Conservation (phyloP, 2,113 vertebrate genomes). For the Paraplagusia blochii region DNA sequence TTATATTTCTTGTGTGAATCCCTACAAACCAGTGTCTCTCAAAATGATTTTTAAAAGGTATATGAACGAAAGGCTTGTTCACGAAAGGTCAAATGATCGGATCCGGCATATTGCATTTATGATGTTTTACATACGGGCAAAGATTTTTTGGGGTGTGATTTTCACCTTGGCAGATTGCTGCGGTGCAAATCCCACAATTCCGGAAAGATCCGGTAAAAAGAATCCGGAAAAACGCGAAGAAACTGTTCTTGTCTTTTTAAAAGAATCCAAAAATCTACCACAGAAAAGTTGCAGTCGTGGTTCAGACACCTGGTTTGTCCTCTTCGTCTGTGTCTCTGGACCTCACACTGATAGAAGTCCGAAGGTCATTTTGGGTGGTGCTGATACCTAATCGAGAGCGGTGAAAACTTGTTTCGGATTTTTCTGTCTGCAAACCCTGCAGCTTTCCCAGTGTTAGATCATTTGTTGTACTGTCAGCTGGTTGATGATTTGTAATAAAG, state of each 20-base stretch:
- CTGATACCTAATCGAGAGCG: conserved; percentile 46
- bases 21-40: conserved; percentile 18
- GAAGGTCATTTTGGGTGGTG: conserved; percentile 41
- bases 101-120: conserved; percentile 21
- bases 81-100: conserved; percentile 31
- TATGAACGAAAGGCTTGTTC: conserved; percentile 32
- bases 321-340: conserved; percentile 32
- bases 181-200: conserved; percentile 5
- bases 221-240: neutral
- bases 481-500: conserved; percentile 73
- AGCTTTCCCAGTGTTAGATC: conserved; percentile 69
- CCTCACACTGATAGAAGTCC: conserved; percentile 28
- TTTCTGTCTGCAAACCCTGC: conserved; percentile 41
- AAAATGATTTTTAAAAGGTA: conserved; percentile 15
- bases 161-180: neutral
- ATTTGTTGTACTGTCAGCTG: conserved; percentile 66
- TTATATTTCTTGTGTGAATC: conserved; percentile 44
- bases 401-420: conserved; percentile 37
- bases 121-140: conserved; percentile 27
- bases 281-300: conserved; percentile 3
- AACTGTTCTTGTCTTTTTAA: conserved; percentile 6
- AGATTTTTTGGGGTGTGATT: conserved; percentile 12
- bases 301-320: conserved; percentile 15
- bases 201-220: conserved; percentile 3
- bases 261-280: conserved; percentile 4